Base-by-base conservation (phyloP, 2,113 vertebrate genomes). In the Grallaria varia region DNA sequence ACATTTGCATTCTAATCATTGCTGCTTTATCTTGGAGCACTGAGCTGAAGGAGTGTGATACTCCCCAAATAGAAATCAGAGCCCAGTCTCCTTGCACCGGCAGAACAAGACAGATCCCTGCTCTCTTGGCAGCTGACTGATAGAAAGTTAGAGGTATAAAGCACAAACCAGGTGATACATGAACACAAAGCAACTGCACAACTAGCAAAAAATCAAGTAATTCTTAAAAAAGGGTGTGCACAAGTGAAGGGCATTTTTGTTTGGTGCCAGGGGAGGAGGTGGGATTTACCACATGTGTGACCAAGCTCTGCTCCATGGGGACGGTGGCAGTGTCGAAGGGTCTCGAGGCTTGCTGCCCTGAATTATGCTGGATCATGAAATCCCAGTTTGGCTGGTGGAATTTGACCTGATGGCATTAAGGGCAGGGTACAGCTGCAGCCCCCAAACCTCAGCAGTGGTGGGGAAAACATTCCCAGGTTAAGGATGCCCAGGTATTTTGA, bases 11-110 rank as follows among this genome's bases (percentile, higher is more conserved):
- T 91, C 71, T 94, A 47, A 71, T 94, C 63, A 8, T 73, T 35
- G 88, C 88, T 93, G 82, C 58, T 87, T 92, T 80, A 58, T 77
- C 95, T 92, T 17, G 23, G 49, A 82, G 88, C 75, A 14, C 24
- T 59, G 40, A 72, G 81, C 72, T 64, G 52, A 50, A 37, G 72
- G 69, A 83, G 68, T 2, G 37, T 4, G 80, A 62, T 45, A 27
- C 35, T 88, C 86, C 39, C 63, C 92, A 80, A 50, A 84, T 10
- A 84, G 89, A 73, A 67, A 73, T 47, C 52, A 20, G 73, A 37
- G 56, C 89, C 64, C 19, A 3, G 47, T 62, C 59, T 90, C 55
- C 79, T 53, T 53, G 40, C 80, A 18, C 3, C 5, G 47, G 89
- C 89, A 92, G 64, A 47, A 49, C 58, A 35, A 71, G 35, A 22